Base-by-base conservation (phyloP, 2,113 vertebrate species). In the Gymnocephalus cernua region DNA sequence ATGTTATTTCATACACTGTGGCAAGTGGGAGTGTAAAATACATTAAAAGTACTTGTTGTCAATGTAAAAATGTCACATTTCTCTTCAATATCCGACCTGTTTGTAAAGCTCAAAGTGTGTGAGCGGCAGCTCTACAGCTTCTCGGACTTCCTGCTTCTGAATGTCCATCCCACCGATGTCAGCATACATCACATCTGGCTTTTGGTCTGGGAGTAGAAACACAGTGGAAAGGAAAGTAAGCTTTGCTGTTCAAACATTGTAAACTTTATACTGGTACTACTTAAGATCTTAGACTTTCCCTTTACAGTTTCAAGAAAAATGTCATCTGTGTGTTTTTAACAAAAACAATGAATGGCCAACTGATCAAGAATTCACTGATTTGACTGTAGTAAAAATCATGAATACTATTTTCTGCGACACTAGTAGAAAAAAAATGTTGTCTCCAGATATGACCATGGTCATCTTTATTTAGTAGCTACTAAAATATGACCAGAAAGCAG, bases 151-250 rank as follows among this genome's bases (percentile, higher is more conserved):
- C 93, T 99, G 98, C 89, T 99, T 99, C 94, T 99, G 98, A 87
- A 99, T 99, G 92, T 99, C 98, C 98, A 99, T 99, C 18, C 98
- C 98, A 0, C 98, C 98, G 0, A 99, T 99, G 88, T 99, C 98
- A 0, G 97, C 96, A 3, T 99, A 99, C 94, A 97, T 96, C 89
- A 99, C 97, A 3, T 99, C 98, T 0, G 97, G 98, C 90, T 99
- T 99, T 93, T 99, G 98, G 89, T 99, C 97, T 99, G 90, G 23
- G 51, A 78, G n/a, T n/a, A 74, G 9, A 74, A 81, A 61, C 53
- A 50, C 27, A 50, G 23, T 0, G 1, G 41, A 41, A 63, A 62
- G 4, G 3, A 25, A 66, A 67, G 54, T 23, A 54, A 72, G n/a
- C 18, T 66, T 14, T 54, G 4, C 4, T n/a, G 10, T 19, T 38